Conservation (phyloP, 2,113 vertebrate species). For the Grammomys dolichurus region DNA sequence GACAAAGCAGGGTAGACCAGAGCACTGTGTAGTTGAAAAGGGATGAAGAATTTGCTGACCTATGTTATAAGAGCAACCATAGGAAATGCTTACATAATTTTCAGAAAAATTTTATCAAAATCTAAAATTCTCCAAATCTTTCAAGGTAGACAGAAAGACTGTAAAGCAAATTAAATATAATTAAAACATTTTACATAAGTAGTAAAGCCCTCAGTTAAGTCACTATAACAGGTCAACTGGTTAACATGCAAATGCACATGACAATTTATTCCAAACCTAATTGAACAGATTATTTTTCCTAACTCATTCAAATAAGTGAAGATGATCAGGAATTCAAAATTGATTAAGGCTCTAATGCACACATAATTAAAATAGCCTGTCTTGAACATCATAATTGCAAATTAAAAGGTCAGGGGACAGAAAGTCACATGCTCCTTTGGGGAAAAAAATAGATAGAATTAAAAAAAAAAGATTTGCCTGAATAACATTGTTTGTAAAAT, state of each 20-base stretch:
- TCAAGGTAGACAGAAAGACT: not conserved
- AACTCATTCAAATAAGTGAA: not conserved
- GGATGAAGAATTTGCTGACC: not conserved
- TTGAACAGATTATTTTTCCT: not conserved
- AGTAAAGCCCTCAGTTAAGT: not conserved
- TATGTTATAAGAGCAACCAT: not conserved
- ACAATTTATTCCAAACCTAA: conserved; percentile 26
- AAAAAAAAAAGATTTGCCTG: not conserved
- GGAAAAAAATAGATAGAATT: not conserved
- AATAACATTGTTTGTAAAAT: not conserved
- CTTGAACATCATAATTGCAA: conserved; percentile 17
- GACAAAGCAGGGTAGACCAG: not conserved
- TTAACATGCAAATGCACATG: not conserved
- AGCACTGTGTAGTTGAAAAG: not conserved
- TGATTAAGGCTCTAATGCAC: conserved; percentile 11
- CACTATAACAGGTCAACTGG: not conserved
- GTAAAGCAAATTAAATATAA: conserved; percentile 16
- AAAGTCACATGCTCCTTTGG: not conserved
- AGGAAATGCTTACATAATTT: not conserved
- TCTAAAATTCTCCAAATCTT: not conserved
- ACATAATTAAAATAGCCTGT: not conserved
- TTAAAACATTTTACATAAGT: conserved; percentile 27
- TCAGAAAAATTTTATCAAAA: not conserved
- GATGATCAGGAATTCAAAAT: not conserved
- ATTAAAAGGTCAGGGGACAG: not conserved